Percentiles rank a stretch among this genome's conserved stretches.
These are phyloP conservation scores for Caranx melampygus DNA, from an alignment of 2,113 vertebrate genomes.

Conservation along the genomic window DNA sequence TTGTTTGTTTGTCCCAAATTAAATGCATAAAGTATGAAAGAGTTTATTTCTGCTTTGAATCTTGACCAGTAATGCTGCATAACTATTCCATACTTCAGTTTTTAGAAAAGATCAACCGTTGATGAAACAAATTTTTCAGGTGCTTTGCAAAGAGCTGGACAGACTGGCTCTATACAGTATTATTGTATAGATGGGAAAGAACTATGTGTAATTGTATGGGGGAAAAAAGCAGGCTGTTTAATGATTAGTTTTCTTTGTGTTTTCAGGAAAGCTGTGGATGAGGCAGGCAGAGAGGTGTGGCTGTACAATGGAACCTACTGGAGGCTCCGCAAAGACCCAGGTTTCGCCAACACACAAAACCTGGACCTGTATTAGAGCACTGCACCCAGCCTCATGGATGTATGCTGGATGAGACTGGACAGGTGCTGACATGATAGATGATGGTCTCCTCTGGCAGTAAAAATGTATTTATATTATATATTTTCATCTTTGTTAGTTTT, in stretches of 20 bases:
- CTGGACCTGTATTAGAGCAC: slow-evolving; percentile 90
- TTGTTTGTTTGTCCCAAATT: too few relatives aligned
- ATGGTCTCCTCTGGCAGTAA: neutral
- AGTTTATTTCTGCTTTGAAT: too few relatives aligned
- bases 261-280: slow-evolving; percentile 84
- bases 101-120: too few relatives aligned
- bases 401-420: neutral
- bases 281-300: slow-evolving; percentile 89
- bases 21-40: too few relatives aligned
- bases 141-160: too few relatives aligned
- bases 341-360: slow-evolving; percentile 87
- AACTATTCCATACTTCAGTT: too few relatives aligned
- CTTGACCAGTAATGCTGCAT: too few relatives aligned
- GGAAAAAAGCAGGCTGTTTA: neutral
- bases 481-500: slow-evolving; percentile 22
- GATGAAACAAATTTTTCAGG: too few relatives aligned
- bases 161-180: too few relatives aligned
- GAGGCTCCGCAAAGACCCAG: slow-evolving; percentile 88
- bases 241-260: neutral
- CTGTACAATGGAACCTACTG: slow-evolving; percentile 91
- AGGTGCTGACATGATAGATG: neutral
- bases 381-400: neutral
- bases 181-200: neutral
- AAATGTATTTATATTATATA: neutral
- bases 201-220: too few relatives aligned